Percentiles rank a stretch among this genome's conserved stretches.
Evolutionary conservation across 2,888 invertebrate species (phyloP).

Genomic region (Drosophila prostipennis): DNA sequence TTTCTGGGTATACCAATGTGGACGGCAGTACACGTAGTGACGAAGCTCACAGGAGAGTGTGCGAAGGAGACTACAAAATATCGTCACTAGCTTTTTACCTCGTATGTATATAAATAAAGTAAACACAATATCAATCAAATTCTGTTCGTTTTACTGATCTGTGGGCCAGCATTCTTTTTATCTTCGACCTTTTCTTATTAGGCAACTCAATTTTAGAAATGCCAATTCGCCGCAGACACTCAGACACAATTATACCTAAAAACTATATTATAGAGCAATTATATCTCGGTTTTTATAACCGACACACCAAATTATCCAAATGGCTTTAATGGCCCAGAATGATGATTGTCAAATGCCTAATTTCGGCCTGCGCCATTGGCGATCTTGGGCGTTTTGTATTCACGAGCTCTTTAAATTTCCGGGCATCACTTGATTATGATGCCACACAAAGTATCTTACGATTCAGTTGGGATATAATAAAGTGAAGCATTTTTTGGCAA

Average conservation of each 20-base stretch:
- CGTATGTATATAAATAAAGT: no score
- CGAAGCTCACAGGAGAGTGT: no score
- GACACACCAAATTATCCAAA: conserved; percentile 39
- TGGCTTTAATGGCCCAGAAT: conserved; percentile 34
- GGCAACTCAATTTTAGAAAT: conserved; percentile 35
- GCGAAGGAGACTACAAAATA: no score
- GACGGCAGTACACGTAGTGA: no score
- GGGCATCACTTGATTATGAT: not conserved
- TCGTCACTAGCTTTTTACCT: no score
- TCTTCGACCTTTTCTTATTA: conserved; percentile 8
- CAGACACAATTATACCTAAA: conserved; percentile 24
- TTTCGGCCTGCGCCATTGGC: conserved; percentile 5
- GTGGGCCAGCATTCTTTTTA: not conserved
- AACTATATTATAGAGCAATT: conserved; percentile 34
- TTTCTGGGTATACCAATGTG: no score
- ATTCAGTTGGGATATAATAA: not conserved
- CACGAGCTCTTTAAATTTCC: not conserved
- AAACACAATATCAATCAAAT: conserved; percentile 34
- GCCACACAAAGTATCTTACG: not conserved
- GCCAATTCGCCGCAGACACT: conserved; percentile 29
- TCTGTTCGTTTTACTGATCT: conserved; percentile 17
- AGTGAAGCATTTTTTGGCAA: not conserved
- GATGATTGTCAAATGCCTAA: conserved; percentile 37
- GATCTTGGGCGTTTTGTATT: conserved; percentile 9
- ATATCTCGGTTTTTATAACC: conserved; percentile 29